Percentiles rank a stretch among this genome's conserved stretches.
phyloP scores from a whole-genome alignment of 2,113 vertebrate genomes.

The Scalopus aquaticus region DNA sequence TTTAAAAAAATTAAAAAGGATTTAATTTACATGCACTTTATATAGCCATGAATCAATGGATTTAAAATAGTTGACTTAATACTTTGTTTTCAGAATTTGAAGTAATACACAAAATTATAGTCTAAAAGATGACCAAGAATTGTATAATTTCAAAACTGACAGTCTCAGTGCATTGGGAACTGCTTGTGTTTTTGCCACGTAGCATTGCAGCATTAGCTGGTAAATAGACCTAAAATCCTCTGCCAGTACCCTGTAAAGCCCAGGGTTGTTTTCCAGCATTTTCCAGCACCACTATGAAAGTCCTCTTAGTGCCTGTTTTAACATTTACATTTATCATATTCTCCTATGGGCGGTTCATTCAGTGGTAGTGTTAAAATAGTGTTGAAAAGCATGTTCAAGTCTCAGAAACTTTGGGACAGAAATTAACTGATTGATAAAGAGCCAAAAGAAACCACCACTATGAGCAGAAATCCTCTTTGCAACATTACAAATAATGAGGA shows the following conservation, averaged over 20 bases:
- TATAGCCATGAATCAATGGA: constrained; percentile 8
- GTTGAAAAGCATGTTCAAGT: neutral
- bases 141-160: neutral
- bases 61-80: constrained; percentile 29
- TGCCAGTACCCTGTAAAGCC: neutral
- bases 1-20: neutral
- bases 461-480: neutral
- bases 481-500: neutral
- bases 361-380: neutral
- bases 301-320: neutral
- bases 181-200: neutral
- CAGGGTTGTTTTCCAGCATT: neutral
- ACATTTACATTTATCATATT: neutral
- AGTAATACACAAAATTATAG: neutral
- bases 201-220: neutral
- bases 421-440: neutral
- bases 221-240: neutral
- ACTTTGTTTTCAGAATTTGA: constrained; percentile 41
- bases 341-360: neutral
- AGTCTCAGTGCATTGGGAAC: neutral
- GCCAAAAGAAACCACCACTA: neutral
- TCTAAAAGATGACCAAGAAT: neutral
- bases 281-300: neutral
- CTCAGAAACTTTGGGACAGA: neutral
- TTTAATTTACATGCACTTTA: constrained; percentile 38